A percentile compares a stretch with the other conserved stretches of the same genome.
Evolutionary conservation across 2,888 invertebrate species (phyloP).

Genomic region (Hydrotaea diabolus): DNA sequence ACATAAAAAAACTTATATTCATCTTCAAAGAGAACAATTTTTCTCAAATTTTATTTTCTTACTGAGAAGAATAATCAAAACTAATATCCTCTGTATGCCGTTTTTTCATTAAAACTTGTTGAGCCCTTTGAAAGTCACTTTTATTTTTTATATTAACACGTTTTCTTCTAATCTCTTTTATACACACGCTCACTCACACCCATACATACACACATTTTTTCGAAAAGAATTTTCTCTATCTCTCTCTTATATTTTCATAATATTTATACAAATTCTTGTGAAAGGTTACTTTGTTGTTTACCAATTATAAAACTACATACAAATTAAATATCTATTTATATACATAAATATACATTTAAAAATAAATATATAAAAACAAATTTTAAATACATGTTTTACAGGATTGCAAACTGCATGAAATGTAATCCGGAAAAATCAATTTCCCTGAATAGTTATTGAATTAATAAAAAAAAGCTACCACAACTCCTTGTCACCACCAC

Average conservation of each 20-base stretch:
- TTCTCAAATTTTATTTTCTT: too few relatives aligned
- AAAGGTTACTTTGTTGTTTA: neutral
- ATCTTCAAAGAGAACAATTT: too few relatives aligned
- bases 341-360: constrained; percentile 18
- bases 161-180: neutral
- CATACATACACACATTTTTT: neutral
- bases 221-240: neutral
- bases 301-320: neutral
- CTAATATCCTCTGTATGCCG: too few relatives aligned
- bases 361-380: neutral
- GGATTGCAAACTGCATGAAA: constrained; percentile 80
- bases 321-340: neutral
- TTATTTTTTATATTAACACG: neutral
- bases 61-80: too few relatives aligned
- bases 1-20: too few relatives aligned
- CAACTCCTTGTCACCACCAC: neutral
- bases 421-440: constrained; percentile 79
- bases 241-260: neutral
- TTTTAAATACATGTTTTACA: constrained; percentile 72
- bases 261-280: neutral
- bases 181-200: too few relatives aligned
- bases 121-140: neutral
- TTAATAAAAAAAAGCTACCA: neutral
- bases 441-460: constrained; percentile 76
- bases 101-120: too few relatives aligned